A percentile compares a stretch with the other conserved stretches of the same genome.
These are phyloP conservation scores for Pocillopora meandrina DNA, from an alignment of 92 coral and sea anemone genomes.

Conservation along the genomic window DNA sequence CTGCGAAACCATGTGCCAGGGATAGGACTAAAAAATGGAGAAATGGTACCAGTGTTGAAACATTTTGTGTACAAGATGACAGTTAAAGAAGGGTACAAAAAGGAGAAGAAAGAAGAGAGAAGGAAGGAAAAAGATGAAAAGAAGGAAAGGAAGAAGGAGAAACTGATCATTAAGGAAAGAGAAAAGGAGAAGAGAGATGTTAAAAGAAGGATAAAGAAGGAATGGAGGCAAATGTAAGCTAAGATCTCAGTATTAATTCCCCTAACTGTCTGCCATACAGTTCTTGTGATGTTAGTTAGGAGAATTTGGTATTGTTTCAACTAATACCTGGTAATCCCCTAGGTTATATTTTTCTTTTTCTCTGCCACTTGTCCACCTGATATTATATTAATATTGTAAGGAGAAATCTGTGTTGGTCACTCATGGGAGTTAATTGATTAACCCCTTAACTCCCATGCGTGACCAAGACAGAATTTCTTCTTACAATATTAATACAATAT, in stretches of 20 bases:
- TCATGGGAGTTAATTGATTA: too few relatives aligned
- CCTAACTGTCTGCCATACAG: too few relatives aligned
- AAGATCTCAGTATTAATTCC: background rate
- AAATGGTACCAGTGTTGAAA: constrained; percentile 89
- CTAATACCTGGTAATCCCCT: too few relatives aligned
- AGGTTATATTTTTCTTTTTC: too few relatives aligned
- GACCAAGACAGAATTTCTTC: too few relatives aligned
- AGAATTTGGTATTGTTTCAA: too few relatives aligned
- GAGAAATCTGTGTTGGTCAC: too few relatives aligned
- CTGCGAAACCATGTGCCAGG: constrained; percentile 74
- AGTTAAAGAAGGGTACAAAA: constrained; percentile 25
- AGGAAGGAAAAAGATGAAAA: constrained; percentile 67
- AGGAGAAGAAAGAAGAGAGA: constrained; percentile 55
- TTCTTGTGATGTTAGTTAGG: too few relatives aligned
- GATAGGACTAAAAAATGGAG: constrained; percentile 85
- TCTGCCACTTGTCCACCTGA: too few relatives aligned
- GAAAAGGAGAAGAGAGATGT: constrained; percentile 37
- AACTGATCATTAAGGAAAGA: constrained; percentile 25
- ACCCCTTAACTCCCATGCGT: too few relatives aligned
- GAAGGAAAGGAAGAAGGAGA: constrained; percentile 45
- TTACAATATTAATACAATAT: too few relatives aligned
- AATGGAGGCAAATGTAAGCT: constrained; percentile 67
- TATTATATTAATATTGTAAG: too few relatives aligned
- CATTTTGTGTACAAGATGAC: constrained; percentile 60
- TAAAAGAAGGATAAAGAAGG: constrained; percentile 31